Conservation (phyloP, 2,888 invertebrate genomes). For the Microctonus hyperodae region DNA sequence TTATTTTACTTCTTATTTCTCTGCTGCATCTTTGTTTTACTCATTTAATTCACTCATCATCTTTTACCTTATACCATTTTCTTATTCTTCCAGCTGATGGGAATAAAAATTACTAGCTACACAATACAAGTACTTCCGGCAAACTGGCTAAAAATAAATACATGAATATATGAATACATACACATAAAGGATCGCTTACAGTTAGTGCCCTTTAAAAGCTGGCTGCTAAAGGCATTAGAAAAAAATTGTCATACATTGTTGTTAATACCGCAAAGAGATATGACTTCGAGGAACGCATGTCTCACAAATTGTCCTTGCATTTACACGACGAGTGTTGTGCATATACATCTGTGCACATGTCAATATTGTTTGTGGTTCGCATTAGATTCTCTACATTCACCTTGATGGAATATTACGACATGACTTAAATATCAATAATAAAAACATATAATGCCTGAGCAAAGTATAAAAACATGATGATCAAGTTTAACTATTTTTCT, state of each 20-base stretch:
- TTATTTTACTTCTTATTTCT: not conserved
- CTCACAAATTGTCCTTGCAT: slow-evolving; percentile 32
- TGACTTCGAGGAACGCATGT: slow-evolving; percentile 31
- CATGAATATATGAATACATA: not conserved
- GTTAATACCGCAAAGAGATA: slow-evolving; percentile 15
- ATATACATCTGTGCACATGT: slow-evolving; percentile 9
- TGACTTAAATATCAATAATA: too few relatives aligned
- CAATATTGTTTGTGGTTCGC: slow-evolving; percentile 6
- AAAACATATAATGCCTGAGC: not conserved
- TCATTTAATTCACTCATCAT: not conserved
- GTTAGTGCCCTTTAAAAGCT: slow-evolving; percentile 29
- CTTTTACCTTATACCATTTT: not conserved
- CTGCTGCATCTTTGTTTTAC: not conserved
- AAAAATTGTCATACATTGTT: slow-evolving; percentile 37
- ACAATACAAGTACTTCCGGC: slow-evolving; percentile 31
- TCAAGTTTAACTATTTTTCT: not conserved
- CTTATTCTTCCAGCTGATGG: not conserved
- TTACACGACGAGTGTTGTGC: not conserved
- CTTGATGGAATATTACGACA: too few relatives aligned
- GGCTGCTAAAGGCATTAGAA: slow-evolving; percentile 25
- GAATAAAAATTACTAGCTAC: slow-evolving; percentile 21
- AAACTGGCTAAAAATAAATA: slow-evolving; percentile 16
- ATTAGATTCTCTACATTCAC: not conserved
- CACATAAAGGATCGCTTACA: too few relatives aligned
- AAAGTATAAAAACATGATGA: too few relatives aligned